Evolutionary conservation across 2,797 vertebrate species (phyloP).

Genomic region (Natrix natrix): DNA sequence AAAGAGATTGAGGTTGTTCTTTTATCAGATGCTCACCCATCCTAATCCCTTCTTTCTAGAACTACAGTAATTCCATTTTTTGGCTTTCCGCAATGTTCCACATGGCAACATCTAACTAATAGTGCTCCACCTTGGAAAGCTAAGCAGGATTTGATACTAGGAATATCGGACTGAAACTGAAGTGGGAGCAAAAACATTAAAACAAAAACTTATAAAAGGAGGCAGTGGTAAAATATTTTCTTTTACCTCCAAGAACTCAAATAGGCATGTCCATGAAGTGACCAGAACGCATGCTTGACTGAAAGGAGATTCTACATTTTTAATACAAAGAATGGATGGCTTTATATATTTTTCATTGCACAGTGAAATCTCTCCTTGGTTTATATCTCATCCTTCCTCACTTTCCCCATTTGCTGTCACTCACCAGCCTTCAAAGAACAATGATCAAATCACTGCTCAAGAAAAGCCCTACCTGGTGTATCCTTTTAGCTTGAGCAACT

Average conservation of each 20-base stretch:
- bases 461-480: constrained; percentile 1
- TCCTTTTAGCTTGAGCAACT: neutral
- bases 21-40: neutral
- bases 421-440: neutral
- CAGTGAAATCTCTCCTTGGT: neutral
- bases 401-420: neutral
- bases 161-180: neutral
- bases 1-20: neutral
- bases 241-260: neutral
- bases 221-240: neutral
- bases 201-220: neutral
- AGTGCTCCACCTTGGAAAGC: neutral
- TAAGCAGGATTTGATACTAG: neutral
- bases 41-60: neutral
- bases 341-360: neutral
- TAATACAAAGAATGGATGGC: neutral
- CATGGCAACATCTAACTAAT: neutral
- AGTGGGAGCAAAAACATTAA: neutral
- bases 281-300: neutral
- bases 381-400: neutral
- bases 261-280: neutral
- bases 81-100: neutral
- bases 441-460: neutral
- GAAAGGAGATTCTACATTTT: neutral
- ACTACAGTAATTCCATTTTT: neutral